Conservation (phyloP, 2,888 invertebrate species). For the Antheraea yamamai region DNA sequence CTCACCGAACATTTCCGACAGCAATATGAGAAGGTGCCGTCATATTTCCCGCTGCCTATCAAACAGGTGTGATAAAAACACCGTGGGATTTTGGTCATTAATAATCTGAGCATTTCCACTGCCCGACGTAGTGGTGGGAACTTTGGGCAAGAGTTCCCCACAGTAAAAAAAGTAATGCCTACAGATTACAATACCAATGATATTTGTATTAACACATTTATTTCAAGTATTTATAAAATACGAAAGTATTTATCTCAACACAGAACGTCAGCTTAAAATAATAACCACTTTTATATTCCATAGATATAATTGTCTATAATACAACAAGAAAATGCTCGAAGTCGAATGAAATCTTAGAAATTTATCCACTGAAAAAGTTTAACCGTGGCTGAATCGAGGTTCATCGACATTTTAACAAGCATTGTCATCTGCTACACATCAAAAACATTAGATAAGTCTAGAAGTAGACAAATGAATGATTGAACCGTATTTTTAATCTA, state of each 20-base stretch:
- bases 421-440: conserved; percentile 47
- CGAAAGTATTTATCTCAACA: background rate
- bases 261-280: background rate
- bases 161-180: too few species aligned
- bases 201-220: too few species aligned
- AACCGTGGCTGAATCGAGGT: conserved; percentile 37
- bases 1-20: background rate
- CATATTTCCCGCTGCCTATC: too few species aligned
- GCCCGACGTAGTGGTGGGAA: too few species aligned
- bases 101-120: too few species aligned
- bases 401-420: conserved; percentile 63
- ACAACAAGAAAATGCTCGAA: background rate
- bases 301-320: background rate
- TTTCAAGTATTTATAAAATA: too few species aligned
- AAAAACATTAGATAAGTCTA: conserved; percentile 49
- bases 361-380: background rate
- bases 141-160: too few species aligned
- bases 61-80: too few species aligned
- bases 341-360: background rate
- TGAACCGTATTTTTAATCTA: background rate
- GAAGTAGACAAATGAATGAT: conserved; percentile 27
- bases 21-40: too few species aligned
- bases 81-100: too few species aligned
- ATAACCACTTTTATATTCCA: background rate
- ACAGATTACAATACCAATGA: too few species aligned